Evolutionary conservation across 2,797 vertebrate species (phyloP), one percentile per base, ranked within the genome.

Genomic region (Vireo griseus): DNA sequence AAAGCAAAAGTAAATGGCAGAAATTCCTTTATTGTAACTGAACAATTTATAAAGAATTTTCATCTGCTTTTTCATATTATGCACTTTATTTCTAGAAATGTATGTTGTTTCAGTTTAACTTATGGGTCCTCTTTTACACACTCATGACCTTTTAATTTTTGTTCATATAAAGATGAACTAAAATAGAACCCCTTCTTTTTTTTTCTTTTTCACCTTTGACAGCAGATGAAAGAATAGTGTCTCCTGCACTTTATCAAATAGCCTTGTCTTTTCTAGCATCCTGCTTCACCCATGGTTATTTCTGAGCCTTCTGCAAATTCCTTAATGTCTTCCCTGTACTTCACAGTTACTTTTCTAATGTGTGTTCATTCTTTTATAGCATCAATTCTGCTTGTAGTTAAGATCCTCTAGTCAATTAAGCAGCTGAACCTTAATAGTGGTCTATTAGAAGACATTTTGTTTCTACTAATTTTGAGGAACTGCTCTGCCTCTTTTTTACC

Each of bases 161-260:
- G 7, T 76, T 72, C 22, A 31, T 67, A 48, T 24, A 50, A 71
- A 47, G 29, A 24, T n/a, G 24, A 62, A 31, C 25, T 50, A 37
- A 72, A 84, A 45, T 17, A 50, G 8, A 63, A 22, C 0, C 2
- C 1, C 2, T 2, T 5, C 4, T 26, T 33, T 66, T 21, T 25
- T 11, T 18, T 47, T 28, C 31, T 33, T 28, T 33, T 29, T 39
- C 2, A 28, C 4, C 11, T 74, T 82, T 51, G 11, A 21, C 11
- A 59, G 28, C 6, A 47, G 33, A 28, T 9, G 6, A 94, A 79
- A 22, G 10, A 58, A 15, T n/a, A 59, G 10, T 55, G 6, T 29
- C 11, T 69, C 6, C 6, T 10, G 25, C 13, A 21, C 16, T 67
- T 2, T 11, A 17, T 86, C 8, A 44, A 76, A 62, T 33, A 55